Evolutionary conservation across 2,888 invertebrate species (phyloP).

Genomic region (Orgyia antiqua): DNA sequence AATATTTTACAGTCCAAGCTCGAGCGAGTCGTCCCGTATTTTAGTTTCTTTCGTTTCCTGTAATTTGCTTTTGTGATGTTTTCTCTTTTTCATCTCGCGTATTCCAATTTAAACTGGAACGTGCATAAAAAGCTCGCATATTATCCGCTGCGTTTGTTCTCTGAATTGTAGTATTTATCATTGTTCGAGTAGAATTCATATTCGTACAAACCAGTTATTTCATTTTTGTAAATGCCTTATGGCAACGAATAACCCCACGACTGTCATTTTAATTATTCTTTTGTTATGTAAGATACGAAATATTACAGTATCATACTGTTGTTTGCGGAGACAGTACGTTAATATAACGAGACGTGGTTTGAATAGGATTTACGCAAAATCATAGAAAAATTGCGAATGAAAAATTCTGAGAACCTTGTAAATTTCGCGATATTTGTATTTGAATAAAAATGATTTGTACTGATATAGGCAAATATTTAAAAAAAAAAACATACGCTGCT

Average conservation of each 20-base stretch:
- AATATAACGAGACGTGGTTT: too few relatives aligned
- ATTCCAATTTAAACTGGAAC: constrained; percentile 56
- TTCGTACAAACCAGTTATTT: constrained; percentile 12
- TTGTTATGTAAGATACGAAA: too few relatives aligned
- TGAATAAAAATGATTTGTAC: too few relatives aligned
- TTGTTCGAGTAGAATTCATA: constrained; percentile 20
- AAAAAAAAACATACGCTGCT: too few relatives aligned
- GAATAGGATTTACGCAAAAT: too few relatives aligned
- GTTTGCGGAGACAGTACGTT: too few relatives aligned
- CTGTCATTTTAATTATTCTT: constrained; percentile 32
- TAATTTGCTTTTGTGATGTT: constrained; percentile 55
- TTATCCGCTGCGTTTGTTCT: constrained; percentile 25
- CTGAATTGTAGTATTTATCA: constrained; percentile 19
- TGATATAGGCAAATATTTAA: too few relatives aligned
- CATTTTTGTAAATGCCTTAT: constrained; percentile 20
- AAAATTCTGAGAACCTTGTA: too few relatives aligned
- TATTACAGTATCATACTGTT: too few relatives aligned
- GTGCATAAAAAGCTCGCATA: constrained; percentile 40
- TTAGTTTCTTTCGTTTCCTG: constrained; percentile 60
- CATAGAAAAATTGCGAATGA: too few relatives aligned
- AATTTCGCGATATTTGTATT: too few relatives aligned
- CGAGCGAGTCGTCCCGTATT: constrained; percentile 48
- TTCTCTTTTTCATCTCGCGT: constrained; percentile 49
- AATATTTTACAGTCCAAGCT: constrained; percentile 68
- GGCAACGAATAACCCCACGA: constrained; percentile 23